Evolutionary conservation across 1,140 invertebrate species (phyloP), one percentile per base, ranked within the genome.

Genomic region (Drosophila leontia): DNA sequence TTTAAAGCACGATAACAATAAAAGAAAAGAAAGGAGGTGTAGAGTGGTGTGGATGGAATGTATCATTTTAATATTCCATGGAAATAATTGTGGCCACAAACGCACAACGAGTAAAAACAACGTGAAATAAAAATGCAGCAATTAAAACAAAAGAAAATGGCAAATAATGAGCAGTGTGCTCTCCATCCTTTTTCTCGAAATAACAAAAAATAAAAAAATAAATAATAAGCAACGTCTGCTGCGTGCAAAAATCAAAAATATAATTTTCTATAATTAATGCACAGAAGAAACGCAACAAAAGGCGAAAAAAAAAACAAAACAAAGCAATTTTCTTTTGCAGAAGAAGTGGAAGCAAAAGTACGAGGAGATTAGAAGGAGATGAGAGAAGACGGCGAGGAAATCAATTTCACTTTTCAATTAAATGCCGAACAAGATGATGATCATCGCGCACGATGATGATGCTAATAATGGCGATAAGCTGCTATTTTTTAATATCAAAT

Each of bases 361-460:
- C 17, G 13, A 45, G 42, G 26, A 13, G 15, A 29, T 2, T 5
- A 17, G 19, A 55, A 29, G 26, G 41, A 58, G 42, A 57, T 55
- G 60, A 55, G 45, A 41, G 62, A 75, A 72, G 23, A 32, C 29
- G 26, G 8, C 32, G 64, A 64, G 29, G 68, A 72, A 58, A 86
- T 85, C 82, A 85, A 86, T 85, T 85, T 85, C 82, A 85, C 82
- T 85, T 85, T 85, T 86, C 68, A 86, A 86, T 85, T 82, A 85
- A 84, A 77, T 63, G 48, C 45, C 13, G 34, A 19, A 37, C 42
- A 60, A 59, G 58, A 53, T 23, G 34, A 55, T 23, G 19, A 39
- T 56, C 51, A 37, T 11, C 51, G 29, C 41, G 19, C 23, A 19
- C 29, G 47, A 48, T 50, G 51, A 58, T 72, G 51, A 58, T 72